Conservation (phyloP, 2,888 invertebrate species). For the Eristalis tenax region DNA sequence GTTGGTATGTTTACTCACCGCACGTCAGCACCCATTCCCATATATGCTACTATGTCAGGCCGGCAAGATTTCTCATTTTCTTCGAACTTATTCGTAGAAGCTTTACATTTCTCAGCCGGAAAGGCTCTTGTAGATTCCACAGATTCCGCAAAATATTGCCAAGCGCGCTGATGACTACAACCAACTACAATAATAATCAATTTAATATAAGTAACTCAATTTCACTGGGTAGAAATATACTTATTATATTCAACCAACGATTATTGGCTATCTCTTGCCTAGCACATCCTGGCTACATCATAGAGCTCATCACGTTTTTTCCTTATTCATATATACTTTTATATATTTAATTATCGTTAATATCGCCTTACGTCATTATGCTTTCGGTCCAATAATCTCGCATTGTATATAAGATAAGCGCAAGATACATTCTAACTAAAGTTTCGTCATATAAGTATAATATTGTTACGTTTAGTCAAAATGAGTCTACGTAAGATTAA, state of each 20-base stretch:
- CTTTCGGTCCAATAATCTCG: too few species aligned
- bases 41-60: conserved; percentile 83
- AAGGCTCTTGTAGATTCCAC: conserved; percentile 86
- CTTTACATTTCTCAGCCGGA: conserved; percentile 85
- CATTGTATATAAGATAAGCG: too few species aligned
- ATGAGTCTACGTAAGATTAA: too few species aligned
- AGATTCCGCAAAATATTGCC: conserved; percentile 89
- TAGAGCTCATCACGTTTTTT: too few species aligned
- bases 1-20: conserved; percentile 75
- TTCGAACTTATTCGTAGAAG: conserved; percentile 78
- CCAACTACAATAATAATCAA: conserved; percentile 83
- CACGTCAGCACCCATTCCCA: conserved; percentile 86
- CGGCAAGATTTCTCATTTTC: conserved; percentile 73
- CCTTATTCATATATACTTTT: too few species aligned
- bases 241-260: conserved; percentile 80
- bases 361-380: too few species aligned
- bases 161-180: conserved; percentile 90
- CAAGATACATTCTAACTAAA: too few species aligned
- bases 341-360: too few species aligned
- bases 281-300: conserved; percentile 88
- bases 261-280: conserved; percentile 82
- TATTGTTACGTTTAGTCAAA: too few species aligned
- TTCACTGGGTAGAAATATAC: conserved; percentile 67
- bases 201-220: neutral
- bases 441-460: too few species aligned